Conservation (phyloP, 1,140 invertebrate genomes). For the Atopsyche davidsoni region DNA sequence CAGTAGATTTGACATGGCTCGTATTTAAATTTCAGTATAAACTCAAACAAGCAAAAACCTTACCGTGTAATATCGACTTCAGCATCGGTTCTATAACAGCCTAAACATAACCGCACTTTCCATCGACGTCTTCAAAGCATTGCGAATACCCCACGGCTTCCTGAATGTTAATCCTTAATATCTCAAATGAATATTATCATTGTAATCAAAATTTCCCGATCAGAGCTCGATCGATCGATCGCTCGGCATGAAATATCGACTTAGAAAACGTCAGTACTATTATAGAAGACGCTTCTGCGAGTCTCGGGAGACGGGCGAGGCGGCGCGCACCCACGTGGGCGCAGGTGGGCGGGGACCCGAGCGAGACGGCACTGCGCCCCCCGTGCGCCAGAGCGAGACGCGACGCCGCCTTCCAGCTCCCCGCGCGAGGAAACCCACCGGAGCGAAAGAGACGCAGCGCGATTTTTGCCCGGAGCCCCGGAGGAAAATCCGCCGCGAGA, state of each 20-base stretch:
- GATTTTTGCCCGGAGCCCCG: neutral
- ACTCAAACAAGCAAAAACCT: too few relatives aligned
- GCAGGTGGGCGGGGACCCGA: constrained; percentile 21
- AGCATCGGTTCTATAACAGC: too few relatives aligned
- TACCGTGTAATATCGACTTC: too few relatives aligned
- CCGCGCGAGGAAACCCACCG: neutral
- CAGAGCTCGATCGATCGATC: too few relatives aligned
- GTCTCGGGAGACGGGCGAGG: constrained; percentile 11
- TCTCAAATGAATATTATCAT: too few relatives aligned
- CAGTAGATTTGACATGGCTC: too few relatives aligned
- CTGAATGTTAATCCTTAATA: too few relatives aligned
- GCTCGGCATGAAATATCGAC: constrained; percentile 7
- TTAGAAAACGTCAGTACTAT: constrained; percentile 2
- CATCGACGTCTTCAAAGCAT: too few relatives aligned
- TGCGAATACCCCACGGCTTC: too few relatives aligned
- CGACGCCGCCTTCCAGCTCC: neutral
- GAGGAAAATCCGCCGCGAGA: constrained; percentile 17
- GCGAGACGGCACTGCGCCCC: neutral
- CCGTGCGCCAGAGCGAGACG: constrained; percentile 13
- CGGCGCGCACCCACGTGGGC: constrained; percentile 27
- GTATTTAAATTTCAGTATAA: too few relatives aligned
- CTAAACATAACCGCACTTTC: neutral
- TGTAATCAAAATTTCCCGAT: too few relatives aligned
- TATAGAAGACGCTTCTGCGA: too few relatives aligned
- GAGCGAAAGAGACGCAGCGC: constrained; percentile 2